Base-by-base conservation (phyloP, 2,888 invertebrate species). In the Drosophila gaucha region DNA sequence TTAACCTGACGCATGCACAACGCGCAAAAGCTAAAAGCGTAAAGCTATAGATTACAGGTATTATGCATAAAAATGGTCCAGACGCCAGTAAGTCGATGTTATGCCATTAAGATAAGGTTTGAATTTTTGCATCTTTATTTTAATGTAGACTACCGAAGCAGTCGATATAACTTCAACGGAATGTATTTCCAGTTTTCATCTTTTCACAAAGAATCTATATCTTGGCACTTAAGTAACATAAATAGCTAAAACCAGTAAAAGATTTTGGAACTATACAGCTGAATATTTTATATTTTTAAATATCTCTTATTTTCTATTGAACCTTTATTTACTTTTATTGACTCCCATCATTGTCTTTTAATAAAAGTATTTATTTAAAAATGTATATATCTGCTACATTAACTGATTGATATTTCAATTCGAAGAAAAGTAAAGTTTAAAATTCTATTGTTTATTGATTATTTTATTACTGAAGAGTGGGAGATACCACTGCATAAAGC, bases 21-120 rank as follows among this genome's bases (percentile, higher is more conserved):
- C 30, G 46, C 30, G 9, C 31, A 46, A 46, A 46, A 46, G 12
- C 43, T 43, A 2, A 46, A 31, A 46, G 5, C 31, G 14, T 10
- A 46, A 31, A 31, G 12, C n/a, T 9, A 31, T 9, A 31, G 31
- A 46, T 46, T 31, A 46, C 31, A 31, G 31, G 5, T 31, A 46
- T 46, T 46, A 31, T 46, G 30, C 20, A 46, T 18, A 12, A 9
- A 22, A 20, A 31, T 31, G 20, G 46, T 46, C 46, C 46, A 46
- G 46, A 46, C 46, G 46, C 20, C 44, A 44, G 28, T 4, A 44
- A 28, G 44, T 58, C 46, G 50, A 30, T 44, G 44, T 30, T 44
- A 44, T 30, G 44, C 12, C 16, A 44, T 30, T 24, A 5, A 26
- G 41, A 41, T 41, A 41, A 26, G 10, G 6, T 2, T 16, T 16